Percentiles rank a stretch among this genome's conserved stretches.
phyloP scores from a whole-genome alignment of 2,888 invertebrate species.

The Apeira syringaria region DNA sequence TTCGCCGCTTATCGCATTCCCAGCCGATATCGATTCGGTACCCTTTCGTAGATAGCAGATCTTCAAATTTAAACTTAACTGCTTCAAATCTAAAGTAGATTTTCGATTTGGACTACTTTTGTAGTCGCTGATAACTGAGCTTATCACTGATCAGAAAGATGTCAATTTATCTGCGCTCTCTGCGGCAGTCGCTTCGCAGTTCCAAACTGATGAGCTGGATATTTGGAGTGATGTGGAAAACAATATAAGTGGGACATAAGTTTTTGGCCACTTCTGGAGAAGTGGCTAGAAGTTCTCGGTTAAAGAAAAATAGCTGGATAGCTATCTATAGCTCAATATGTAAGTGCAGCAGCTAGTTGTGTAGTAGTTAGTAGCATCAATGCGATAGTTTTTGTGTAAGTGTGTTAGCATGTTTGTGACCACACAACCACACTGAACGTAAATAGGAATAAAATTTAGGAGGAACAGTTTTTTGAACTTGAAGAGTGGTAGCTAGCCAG shows the following conservation, averaged over 20 bases:
- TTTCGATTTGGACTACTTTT: constrained; percentile 14
- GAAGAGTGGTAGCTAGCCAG: too few relatives aligned
- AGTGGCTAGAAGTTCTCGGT: constrained; percentile 1
- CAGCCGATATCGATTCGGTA: constrained; percentile 22
- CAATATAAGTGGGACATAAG: constrained; percentile 11
- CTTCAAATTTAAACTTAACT: constrained; percentile 26
- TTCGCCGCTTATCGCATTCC: constrained; percentile 34
- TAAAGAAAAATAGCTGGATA: neutral
- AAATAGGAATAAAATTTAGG: too few relatives aligned
- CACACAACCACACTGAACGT: too few relatives aligned
- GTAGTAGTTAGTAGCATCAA: too few relatives aligned
- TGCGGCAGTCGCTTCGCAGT: constrained; percentile 18
- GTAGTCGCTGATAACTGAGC: constrained; percentile 22
- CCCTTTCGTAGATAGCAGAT: constrained; percentile 20
- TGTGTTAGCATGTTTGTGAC: neutral
- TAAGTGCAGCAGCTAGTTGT: neutral
- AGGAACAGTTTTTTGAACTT: too few relatives aligned
- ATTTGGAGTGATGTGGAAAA: constrained; percentile 18
- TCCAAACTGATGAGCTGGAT: constrained; percentile 6
- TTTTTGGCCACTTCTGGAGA: constrained; percentile 17
- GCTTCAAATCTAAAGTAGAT: constrained; percentile 20
- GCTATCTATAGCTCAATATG: constrained; percentile 1
- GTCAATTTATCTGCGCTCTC: constrained; percentile 36
- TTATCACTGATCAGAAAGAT: constrained; percentile 31
- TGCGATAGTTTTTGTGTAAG: too few relatives aligned